phyloP scores from a whole-genome alignment of 2,797 vertebrate species.

The Numenius phaeopus region DNA sequence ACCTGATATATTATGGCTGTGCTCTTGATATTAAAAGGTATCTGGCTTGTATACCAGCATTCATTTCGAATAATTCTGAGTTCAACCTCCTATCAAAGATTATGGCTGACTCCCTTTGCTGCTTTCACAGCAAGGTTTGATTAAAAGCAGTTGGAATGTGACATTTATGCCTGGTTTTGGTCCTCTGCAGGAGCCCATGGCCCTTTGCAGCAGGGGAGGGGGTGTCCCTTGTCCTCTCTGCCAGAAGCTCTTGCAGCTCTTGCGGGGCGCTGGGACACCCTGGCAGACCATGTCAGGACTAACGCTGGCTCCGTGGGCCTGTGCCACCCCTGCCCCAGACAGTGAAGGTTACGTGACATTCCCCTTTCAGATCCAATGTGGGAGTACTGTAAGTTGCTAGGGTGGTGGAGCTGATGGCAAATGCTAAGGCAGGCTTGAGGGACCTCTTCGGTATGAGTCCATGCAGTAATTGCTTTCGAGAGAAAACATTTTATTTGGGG shows the following conservation, averaged over 20 bases:
- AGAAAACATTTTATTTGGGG: not conserved
- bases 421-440: not conserved
- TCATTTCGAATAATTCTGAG: not conserved
- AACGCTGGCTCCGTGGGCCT: accelerated
- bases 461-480: not conserved
- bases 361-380: not conserved
- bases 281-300: not conserved
- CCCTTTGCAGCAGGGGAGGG: not conserved
- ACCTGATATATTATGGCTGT: constrained; percentile 15
- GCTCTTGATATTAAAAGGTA: constrained; percentile 26
- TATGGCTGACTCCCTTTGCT: not conserved
- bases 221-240: not conserved
- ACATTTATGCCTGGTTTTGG: not conserved
- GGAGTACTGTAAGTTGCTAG: not conserved
- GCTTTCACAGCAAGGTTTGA: not conserved
- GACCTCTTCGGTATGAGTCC: not conserved
- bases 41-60: constrained; percentile 12
- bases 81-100: not conserved
- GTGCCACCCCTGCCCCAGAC: not conserved
- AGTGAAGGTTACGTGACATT: not conserved
- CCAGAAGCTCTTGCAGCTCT: not conserved
- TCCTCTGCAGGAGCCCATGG: not conserved
- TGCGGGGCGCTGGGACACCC: not conserved
- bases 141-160: not conserved
- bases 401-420: not conserved